These are phyloP conservation scores for Griposia aprilina DNA, from an alignment of 2,888 invertebrate species.

Conservation along the genomic window DNA sequence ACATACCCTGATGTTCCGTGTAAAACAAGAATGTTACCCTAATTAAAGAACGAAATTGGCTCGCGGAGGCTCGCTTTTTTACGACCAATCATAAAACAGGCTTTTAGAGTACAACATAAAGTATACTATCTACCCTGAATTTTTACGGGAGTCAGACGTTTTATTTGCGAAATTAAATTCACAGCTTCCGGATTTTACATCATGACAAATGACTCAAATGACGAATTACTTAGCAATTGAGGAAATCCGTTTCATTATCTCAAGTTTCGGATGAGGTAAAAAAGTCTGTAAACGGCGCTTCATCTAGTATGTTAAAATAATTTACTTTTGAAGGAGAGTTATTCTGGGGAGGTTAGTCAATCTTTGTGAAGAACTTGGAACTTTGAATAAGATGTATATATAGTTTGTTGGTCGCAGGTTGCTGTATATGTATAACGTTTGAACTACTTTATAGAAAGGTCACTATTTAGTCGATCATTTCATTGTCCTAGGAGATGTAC, in stretches of 20 bases:
- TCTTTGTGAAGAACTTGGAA: neutral
- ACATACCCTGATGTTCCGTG: constrained; percentile 68
- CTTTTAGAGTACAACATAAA: constrained; percentile 84
- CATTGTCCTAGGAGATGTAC: neutral
- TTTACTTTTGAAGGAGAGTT: neutral
- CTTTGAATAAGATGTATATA: neutral
- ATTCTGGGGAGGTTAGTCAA: neutral
- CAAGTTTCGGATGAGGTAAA: constrained; percentile 28
- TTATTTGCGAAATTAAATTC: constrained; percentile 81
- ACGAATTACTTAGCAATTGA: constrained; percentile 67
- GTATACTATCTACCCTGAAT: constrained; percentile 77
- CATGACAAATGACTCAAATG: constrained; percentile 69
- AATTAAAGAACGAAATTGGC: constrained; percentile 88
- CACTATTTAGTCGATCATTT: neutral
- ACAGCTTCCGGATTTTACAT: constrained; percentile 76
- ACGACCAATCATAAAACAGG: constrained; percentile 87
- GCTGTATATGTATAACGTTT: neutral
- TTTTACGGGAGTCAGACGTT: constrained; percentile 80
- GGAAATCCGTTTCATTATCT: constrained; percentile 43
- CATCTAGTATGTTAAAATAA: constrained; percentile 33
- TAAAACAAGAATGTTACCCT: constrained; percentile 82
- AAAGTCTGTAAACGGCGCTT: constrained; percentile 17
- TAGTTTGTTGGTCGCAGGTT: neutral
- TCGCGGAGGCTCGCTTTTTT: constrained; percentile 82
- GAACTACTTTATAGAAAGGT: neutral